A percentile compares a stretch with the other conserved stretches of the same genome.
phyloP scores from a whole-genome alignment of 2,113 vertebrate species.

The Myxocyprinus asiaticus region DNA sequence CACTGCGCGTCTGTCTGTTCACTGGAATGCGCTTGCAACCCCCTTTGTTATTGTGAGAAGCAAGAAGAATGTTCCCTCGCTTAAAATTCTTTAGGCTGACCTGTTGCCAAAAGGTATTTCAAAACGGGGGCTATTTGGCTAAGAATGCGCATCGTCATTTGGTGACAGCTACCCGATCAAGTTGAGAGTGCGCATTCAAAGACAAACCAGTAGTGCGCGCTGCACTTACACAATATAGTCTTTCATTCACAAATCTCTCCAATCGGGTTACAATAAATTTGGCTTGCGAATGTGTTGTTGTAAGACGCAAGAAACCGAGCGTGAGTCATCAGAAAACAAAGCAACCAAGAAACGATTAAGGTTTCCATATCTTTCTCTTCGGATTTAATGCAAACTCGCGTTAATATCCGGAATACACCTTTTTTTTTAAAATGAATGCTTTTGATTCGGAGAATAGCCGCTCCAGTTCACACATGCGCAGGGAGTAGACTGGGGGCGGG shows the following conservation, averaged over 20 bases:
- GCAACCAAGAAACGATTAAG: background rate
- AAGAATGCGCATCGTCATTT: conserved; percentile 52
- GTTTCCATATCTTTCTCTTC: background rate
- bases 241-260: no score
- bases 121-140: conserved; percentile 52
- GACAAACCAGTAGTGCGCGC: conserved; percentile 4
- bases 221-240: background rate
- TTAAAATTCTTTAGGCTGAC: conserved; percentile 59
- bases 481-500: conserved; percentile 30
- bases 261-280: background rate
- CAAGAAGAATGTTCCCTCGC: conserved; percentile 53
- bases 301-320: background rate
- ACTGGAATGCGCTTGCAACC: conserved; percentile 51
- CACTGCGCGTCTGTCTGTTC: conserved; percentile 49
- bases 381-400: background rate
- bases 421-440: background rate
- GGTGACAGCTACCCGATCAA: conserved; percentile 34
- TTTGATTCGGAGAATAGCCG: background rate
- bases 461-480: conserved; percentile 46
- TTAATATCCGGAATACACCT: background rate
- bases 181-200: conserved; percentile 14
- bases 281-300: background rate
- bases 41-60: conserved; percentile 60
- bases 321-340: no score
- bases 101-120: conserved; percentile 57